Percentiles rank a stretch among this genome's conserved stretches.
phyloP scores from a whole-genome alignment of 1,140 invertebrate genomes.

The Philopotamus ludificatus region DNA sequence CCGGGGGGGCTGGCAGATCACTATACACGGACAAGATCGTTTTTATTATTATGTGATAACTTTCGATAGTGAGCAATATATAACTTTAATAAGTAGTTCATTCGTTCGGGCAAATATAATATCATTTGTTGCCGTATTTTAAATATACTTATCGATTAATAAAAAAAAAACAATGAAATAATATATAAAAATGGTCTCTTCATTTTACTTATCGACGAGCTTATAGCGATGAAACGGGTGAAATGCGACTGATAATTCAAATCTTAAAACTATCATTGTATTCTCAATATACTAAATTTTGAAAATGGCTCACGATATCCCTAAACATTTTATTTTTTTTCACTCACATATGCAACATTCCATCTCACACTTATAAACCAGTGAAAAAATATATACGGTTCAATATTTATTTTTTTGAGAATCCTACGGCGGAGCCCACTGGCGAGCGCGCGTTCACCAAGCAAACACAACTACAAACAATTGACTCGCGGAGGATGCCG shows the following conservation, averaged over 20 bases:
- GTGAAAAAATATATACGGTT: slow-evolving; percentile 42
- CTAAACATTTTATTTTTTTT: slow-evolving; percentile 35
- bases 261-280: slow-evolving; percentile 41
- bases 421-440: slow-evolving; percentile 31
- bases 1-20: slow-evolving; percentile 38
- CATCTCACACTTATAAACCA: slow-evolving; percentile 30
- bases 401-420: slow-evolving; percentile 25
- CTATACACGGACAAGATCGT: slow-evolving; percentile 32
- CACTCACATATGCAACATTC: slow-evolving; percentile 37
- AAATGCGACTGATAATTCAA: slow-evolving; percentile 41
- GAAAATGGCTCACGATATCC: slow-evolving; percentile 41
- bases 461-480: slow-evolving; percentile 51
- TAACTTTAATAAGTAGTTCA: slow-evolving; percentile 27
- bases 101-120: slow-evolving; percentile 26
- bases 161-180: slow-evolving; percentile 40
- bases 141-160: slow-evolving; percentile 41
- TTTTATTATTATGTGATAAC: slow-evolving; percentile 32
- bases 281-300: slow-evolving; percentile 41
- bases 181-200: slow-evolving; percentile 38
- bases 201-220: slow-evolving; percentile 32
- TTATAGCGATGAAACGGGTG: slow-evolving; percentile 35
- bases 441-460: slow-evolving; percentile 54
- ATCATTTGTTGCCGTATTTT: slow-evolving; percentile 20
- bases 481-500: slow-evolving; percentile 54
- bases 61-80: slow-evolving; percentile 29